Conservation (phyloP, 2,888 invertebrate genomes). For the Campopleginae sp. region DNA sequence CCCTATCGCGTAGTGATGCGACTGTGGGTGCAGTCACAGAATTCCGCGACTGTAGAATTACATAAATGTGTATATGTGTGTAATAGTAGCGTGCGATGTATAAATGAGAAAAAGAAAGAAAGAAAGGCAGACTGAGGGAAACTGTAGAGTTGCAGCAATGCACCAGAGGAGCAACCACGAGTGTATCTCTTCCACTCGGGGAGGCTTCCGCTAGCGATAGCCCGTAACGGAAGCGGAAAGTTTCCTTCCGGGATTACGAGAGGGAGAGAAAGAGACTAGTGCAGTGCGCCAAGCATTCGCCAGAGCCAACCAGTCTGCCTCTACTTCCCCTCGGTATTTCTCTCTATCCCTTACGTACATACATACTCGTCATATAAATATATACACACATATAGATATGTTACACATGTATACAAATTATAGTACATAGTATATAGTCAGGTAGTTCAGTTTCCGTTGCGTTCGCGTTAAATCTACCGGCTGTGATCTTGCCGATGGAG, state of each 20-base stretch:
- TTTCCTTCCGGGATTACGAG: conserved; percentile 79
- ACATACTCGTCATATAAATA: conserved; percentile 13
- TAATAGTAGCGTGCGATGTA: background rate
- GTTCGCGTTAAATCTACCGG: conserved; percentile 65
- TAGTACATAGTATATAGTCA: conserved; percentile 34
- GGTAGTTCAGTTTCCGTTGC: conserved; percentile 57
- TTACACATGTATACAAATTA: conserved; percentile 16
- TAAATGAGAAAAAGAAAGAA: background rate
- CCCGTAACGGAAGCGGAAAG: conserved; percentile 75
- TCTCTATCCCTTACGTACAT: conserved; percentile 36
- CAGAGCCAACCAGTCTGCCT: conserved; percentile 62
- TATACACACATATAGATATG: conserved; percentile 12
- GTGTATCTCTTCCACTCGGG: conserved; percentile 79
- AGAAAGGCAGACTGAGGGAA: conserved; percentile 17
- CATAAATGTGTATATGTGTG: conserved; percentile 28
- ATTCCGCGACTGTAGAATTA: conserved; percentile 25
- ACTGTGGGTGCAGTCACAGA: conserved; percentile 42
- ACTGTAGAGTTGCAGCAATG: conserved; percentile 59
- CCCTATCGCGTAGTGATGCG: conserved; percentile 35
- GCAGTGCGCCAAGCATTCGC: conserved; percentile 57
- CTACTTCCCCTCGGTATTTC: conserved; percentile 53
- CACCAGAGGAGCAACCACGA: conserved; percentile 67
- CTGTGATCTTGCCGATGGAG: conserved; percentile 47
- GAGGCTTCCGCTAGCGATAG: conserved; percentile 76
- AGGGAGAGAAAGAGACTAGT: conserved; percentile 35